Base-by-base conservation (phyloP, 2,888 invertebrate genomes). In the Erynnis tages region DNA sequence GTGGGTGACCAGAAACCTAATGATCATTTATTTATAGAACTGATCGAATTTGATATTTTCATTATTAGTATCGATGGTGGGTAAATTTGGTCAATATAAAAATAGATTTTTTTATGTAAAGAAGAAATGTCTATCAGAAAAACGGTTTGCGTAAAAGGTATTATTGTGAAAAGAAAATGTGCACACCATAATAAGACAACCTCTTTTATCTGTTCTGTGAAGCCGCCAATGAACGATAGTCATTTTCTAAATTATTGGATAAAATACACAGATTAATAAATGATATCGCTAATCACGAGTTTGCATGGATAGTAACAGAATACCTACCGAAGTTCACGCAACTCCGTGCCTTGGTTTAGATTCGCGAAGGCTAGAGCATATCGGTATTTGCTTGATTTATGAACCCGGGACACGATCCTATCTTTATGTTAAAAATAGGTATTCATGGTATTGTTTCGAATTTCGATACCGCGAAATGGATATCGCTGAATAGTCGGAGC, bases 401-500 rank as follows among this genome's bases (percentile, higher is more conserved):
- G 40, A 35, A 14, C 34, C 16, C 46, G 53, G 32, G 29, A 53
- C 45, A 53, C 45, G 53, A 53, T 41, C 34, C 16, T 37, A 41
- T 47, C 23, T 52, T 13, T 27, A 21, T 47, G 34, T 8, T 27
- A 29, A 47, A 50, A 27, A 52, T 45, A 50, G 46, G 37, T 40
- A 19, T 50, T 46, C 25, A 21, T 14, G 25, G 29, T 10, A 46
- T 35, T 50, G 32, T 34, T 45, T 40, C 30, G 16, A 34, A 23
- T 30, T 19, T 40, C 37, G 34, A 50, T 50, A 44, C 34, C 25
- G 30, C 25, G 19, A 54, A 56, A 46, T 46, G 49, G 48, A 58
- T 59, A 59, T 55, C 55, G 40, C 54, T 34, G 54, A 58, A 58
- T 53, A 54, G 53, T 57, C 68, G 76, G 70, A 73, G 74, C 68